Evolutionary conservation across 2,797 vertebrate species (phyloP).

Genomic region (Pangasius mekongensis): DNA sequence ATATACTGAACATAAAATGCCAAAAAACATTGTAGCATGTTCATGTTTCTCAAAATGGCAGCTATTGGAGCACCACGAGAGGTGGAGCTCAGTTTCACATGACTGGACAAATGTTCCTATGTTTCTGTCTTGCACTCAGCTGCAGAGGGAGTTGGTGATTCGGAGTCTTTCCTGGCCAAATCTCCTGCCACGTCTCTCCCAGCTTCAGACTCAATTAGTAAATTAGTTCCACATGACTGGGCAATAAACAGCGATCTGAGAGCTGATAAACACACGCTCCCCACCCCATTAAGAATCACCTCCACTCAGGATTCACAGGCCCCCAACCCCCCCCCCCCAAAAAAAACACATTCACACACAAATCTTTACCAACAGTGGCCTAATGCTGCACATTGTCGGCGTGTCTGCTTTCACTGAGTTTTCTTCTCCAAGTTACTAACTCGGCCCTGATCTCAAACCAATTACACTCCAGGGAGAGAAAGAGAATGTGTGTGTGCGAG

Average conservation of each 20-base stretch:
- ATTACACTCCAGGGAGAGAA: conserved; percentile 50
- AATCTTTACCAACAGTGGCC: background rate
- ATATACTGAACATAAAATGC: background rate
- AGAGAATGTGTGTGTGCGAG: conserved; percentile 32
- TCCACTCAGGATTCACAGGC: conserved; percentile 62
- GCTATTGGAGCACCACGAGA: background rate
- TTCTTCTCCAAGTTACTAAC: conserved; percentile 22
- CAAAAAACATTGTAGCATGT: background rate
- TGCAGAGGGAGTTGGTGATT: conserved; percentile 29
- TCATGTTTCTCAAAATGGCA: background rate
- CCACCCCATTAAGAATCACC: conserved; percentile 75
- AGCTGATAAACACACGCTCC: conserved; percentile 76
- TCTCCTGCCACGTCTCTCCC: conserved; percentile 60
- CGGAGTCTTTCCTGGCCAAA: conserved; percentile 31
- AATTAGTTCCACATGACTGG: conserved; percentile 82
- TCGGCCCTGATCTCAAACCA: conserved; percentile 52
- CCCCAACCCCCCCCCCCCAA: conserved; percentile 50
- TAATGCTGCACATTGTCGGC: background rate
- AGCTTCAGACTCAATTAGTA: conserved; percentile 81
- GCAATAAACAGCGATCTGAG: conserved; percentile 78
- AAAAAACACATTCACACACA: conserved; percentile 29
- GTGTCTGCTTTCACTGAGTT: background rate
- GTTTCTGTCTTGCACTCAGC: conserved; percentile 16
- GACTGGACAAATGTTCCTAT: conserved; percentile 26
- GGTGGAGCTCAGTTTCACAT: background rate